A percentile compares a stretch with the other conserved stretches of the same genome.
Conservation (phyloP, 2,888 invertebrate genomes). For the Morpho deidamia region DNA sequence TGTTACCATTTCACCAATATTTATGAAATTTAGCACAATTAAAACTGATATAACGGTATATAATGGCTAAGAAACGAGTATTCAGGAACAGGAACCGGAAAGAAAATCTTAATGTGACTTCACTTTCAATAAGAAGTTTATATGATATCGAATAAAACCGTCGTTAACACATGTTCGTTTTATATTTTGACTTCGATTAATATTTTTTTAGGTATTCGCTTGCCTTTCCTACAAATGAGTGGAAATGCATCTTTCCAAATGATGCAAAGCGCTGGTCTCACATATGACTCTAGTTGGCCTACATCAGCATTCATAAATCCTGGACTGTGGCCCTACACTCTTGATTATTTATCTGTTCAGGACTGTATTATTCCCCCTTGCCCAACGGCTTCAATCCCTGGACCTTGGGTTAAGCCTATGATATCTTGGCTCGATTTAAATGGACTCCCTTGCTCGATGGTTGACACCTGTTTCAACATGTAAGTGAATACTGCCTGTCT, state of each 20-base stretch:
- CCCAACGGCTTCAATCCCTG: constrained; percentile 76
- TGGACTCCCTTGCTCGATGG: constrained; percentile 74
- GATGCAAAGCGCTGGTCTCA: constrained; percentile 64
- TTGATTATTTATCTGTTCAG: constrained; percentile 78
- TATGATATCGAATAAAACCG: neutral
- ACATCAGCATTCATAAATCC: constrained; percentile 53
- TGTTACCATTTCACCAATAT: too few species aligned
- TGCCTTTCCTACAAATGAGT: constrained; percentile 76
- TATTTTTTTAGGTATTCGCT: constrained; percentile 56
- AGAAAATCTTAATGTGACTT: too few species aligned
- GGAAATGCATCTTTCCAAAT: constrained; percentile 79
- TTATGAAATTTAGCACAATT: too few species aligned
- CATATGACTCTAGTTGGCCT: constrained; percentile 82
- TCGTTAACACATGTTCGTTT: too few species aligned
- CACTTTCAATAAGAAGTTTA: neutral
- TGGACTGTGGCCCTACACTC: constrained; percentile 83
- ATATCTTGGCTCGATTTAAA: constrained; percentile 69
- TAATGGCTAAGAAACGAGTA: too few species aligned
- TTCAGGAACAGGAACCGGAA: too few species aligned
- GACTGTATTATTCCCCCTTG: constrained; percentile 78
- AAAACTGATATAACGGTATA: too few species aligned
- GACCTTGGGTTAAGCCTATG: constrained; percentile 83
- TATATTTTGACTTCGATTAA: too few species aligned
- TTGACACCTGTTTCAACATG: constrained; percentile 70
- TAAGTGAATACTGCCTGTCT: constrained; percentile 40